phyloP scores from a whole-genome alignment of 1,140 invertebrate genomes.

The Trinorchestia longiramus region DNA sequence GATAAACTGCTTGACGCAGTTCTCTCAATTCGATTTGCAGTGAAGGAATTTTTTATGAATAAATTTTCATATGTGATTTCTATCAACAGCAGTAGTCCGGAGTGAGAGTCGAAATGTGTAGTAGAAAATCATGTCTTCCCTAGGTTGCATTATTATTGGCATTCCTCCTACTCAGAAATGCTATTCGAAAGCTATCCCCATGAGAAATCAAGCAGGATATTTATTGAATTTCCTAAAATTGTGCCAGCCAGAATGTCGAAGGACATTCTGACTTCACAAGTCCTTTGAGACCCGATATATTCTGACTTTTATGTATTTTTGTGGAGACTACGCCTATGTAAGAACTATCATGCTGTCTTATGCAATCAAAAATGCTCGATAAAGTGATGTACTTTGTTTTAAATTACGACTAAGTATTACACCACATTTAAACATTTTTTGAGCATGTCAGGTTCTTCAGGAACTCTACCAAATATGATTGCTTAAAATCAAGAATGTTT shows the following conservation, averaged over 20 bases:
- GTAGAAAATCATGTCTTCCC: background rate
- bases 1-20: background rate
- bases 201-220: background rate
- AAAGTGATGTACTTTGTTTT: background rate
- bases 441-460: background rate
- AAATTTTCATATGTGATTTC: background rate
- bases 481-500: background rate
- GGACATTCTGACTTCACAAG: background rate
- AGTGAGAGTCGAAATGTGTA: background rate
- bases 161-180: background rate
- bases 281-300: background rate
- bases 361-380: background rate
- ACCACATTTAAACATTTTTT: background rate
- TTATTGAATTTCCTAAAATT: background rate
- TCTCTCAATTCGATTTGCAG: background rate
- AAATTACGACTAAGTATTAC: background rate
- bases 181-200: background rate
- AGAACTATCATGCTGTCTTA: background rate
- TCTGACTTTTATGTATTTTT: background rate
- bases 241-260: background rate
- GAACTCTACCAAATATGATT: background rate
- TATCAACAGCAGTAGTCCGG: background rate
- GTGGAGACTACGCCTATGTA: background rate
- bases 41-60: background rate
- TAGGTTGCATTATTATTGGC: background rate